Evolutionary conservation across 2,113 vertebrate species (phyloP).

Genomic region (Trichechus manatus): DNA sequence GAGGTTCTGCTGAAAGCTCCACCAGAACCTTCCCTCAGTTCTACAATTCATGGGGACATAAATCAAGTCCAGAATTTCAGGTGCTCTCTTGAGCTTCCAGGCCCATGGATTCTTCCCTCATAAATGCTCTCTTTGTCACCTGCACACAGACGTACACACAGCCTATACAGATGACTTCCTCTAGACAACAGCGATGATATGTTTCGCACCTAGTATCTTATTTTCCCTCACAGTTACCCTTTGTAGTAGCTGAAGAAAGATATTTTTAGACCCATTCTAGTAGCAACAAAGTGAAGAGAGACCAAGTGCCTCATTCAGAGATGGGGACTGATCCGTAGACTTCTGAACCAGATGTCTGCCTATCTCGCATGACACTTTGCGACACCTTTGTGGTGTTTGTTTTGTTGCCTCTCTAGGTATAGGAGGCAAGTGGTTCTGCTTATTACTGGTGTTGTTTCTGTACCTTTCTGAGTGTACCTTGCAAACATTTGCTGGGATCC

Average conservation of each 20-base stretch:
- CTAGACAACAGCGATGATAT: background rate
- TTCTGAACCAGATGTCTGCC: rapidly evolving
- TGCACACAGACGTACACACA: rapidly evolving
- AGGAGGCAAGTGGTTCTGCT: background rate
- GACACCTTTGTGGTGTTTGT: background rate
- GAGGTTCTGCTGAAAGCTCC: background rate
- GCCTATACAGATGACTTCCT: background rate
- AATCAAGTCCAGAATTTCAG: background rate
- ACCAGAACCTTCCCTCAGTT: background rate
- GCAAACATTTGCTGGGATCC: no score
- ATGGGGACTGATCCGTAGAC: background rate
- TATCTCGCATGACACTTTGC: no score
- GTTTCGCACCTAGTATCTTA: background rate
- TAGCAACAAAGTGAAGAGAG: background rate
- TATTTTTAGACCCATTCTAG: background rate
- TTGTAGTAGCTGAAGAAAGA: background rate
- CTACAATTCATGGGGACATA: rapidly evolving
- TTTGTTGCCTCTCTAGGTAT: background rate
- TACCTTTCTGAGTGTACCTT: rapidly evolving
- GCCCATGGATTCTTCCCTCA: no score
- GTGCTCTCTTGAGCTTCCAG: background rate
- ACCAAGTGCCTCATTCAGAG: background rate
- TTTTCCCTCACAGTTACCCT: background rate
- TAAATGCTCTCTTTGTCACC: rapidly evolving
- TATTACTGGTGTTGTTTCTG: rapidly evolving